phyloP scores from a whole-genome alignment of 2,113 vertebrate genomes.

The Cryptotis parvus region DNA sequence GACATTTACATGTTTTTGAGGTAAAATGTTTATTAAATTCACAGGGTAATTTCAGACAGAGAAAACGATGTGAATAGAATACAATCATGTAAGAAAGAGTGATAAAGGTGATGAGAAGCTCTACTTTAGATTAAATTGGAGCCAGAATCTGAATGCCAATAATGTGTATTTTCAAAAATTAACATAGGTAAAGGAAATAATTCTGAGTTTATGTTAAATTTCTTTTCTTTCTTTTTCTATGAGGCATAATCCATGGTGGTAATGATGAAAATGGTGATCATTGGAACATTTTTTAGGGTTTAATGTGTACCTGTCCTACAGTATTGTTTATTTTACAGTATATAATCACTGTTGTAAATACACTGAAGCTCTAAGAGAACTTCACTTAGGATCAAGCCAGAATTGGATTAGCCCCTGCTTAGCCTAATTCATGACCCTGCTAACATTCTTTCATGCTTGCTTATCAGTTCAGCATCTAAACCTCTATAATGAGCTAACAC shows the following conservation, averaged over 20 bases:
- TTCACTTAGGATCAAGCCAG: not conserved
- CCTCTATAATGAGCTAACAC: not conserved
- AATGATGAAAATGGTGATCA: not conserved
- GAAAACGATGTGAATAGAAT: not conserved
- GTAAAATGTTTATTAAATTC: constrained; percentile 10
- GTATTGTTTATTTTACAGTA: not conserved
- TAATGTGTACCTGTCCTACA: not conserved
- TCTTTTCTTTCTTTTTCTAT: not conserved
- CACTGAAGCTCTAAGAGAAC: not conserved
- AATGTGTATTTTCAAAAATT: not conserved
- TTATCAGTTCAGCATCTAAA: not conserved
- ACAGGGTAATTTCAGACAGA: not conserved
- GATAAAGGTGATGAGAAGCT: no score
- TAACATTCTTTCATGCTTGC: not conserved
- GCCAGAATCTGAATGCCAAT: not conserved
- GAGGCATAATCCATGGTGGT: no score
- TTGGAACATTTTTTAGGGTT: not conserved
- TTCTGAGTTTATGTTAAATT: not conserved
- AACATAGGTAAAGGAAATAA: not conserved
- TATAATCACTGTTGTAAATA: not conserved
- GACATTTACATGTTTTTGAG: not conserved
- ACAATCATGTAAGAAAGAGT: not conserved
- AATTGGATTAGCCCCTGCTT: not conserved
- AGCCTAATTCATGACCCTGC: not conserved
- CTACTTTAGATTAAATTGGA: not conserved